Conservation (phyloP, 2,888 invertebrate species). For the Tenthredo distinguenda region DNA sequence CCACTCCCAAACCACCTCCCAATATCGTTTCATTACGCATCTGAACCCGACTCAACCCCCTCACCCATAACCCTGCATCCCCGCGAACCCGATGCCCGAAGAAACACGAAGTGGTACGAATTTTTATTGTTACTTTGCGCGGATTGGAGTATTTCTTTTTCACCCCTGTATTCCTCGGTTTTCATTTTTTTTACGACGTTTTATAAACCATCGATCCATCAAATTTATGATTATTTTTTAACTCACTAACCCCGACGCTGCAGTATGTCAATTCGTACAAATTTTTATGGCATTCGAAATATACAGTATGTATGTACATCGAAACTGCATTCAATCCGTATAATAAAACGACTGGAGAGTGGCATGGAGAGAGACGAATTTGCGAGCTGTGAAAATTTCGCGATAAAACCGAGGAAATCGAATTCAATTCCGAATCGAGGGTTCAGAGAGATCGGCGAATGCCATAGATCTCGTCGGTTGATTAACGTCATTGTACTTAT, state of each 20-base stretch:
- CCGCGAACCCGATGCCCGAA: conserved; percentile 60
- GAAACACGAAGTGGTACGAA: conserved; percentile 76
- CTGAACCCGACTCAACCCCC: conserved; percentile 60
- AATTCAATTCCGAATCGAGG: too few species aligned
- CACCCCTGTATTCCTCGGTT: conserved; percentile 37
- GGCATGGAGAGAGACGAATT: too few species aligned
- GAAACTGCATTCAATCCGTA: too few species aligned
- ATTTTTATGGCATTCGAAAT: too few species aligned
- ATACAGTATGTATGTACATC: too few species aligned
- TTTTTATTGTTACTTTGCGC: conserved; percentile 76
- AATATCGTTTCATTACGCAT: conserved; percentile 77
- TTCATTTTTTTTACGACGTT: neutral
- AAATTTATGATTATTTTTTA: neutral
- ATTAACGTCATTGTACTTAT: conserved; percentile 5
- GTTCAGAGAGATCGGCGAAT: too few species aligned
- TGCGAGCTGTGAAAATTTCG: too few species aligned
- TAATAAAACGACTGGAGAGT: too few species aligned
- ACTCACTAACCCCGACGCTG: neutral
- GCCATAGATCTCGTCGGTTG: neutral
- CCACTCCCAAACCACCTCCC: conserved; percentile 66
- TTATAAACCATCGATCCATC: neutral
- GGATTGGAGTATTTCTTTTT: conserved; percentile 30
- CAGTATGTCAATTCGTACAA: too few species aligned
- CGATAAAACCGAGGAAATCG: too few species aligned
- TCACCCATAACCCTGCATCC: conserved; percentile 68